A percentile compares a stretch with the other conserved stretches of the same genome.
Conservation (phyloP, 2,797 vertebrate genomes). For the Ispidina picta region DNA sequence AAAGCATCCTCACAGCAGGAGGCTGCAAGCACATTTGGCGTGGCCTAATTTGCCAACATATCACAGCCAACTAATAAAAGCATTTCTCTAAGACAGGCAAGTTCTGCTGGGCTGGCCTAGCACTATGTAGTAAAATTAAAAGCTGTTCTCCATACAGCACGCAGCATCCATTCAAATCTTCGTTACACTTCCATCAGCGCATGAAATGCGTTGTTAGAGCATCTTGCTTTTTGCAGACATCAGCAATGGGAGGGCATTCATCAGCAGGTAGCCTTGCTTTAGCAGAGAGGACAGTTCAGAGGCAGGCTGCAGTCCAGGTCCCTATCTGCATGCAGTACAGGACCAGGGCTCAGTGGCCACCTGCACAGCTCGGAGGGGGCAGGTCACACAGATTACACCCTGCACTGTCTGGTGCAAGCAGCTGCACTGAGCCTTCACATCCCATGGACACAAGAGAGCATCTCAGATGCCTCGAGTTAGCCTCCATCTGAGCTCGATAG, state of each 20-base stretch:
- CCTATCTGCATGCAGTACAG: rapidly evolving
- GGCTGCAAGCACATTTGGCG: not conserved
- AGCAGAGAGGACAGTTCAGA: not conserved
- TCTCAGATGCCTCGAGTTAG: rapidly evolving
- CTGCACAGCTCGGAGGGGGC: no score
- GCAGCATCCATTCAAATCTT: not conserved
- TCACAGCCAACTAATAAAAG: conserved; percentile 26
- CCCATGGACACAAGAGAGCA: rapidly evolving
- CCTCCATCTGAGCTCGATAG: not conserved
- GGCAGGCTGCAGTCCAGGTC: no score
- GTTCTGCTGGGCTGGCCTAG: conserved; percentile 13
- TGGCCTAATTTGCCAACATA: conserved; percentile 6
- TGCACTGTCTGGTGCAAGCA: not conserved
- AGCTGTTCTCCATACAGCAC: not conserved
- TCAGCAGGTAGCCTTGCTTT: not conserved
- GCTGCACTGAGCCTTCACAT: not conserved
- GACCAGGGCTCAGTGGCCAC: not conserved
- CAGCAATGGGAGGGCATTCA: no score
- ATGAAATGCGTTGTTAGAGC: not conserved
- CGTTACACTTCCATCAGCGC: not conserved
- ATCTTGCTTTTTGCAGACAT: not conserved
- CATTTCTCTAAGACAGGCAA: conserved; percentile 23
- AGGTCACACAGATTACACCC: not conserved
- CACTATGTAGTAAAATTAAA: not conserved
- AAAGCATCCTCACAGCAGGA: conserved; percentile 19